Base-by-base conservation (phyloP, 92 coral and sea anemone species). In the Zoanthus solanderi region DNA sequence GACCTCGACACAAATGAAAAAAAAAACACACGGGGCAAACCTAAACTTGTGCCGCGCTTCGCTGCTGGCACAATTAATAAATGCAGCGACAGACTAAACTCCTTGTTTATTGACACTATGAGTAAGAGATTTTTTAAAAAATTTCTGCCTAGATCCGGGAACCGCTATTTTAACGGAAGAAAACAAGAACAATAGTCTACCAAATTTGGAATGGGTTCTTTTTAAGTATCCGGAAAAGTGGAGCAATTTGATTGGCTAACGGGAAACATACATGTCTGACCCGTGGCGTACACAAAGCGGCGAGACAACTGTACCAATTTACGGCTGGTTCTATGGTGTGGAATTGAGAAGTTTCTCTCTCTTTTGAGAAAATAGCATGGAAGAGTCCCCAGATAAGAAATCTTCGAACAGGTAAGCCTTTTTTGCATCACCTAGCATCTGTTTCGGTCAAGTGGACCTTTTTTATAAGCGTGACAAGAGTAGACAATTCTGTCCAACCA, bases 301-400 rank as follows among this genome's bases (percentile, higher is more conserved):
- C 85, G 85, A 65, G 76, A 75, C 75, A 57, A 81, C 63, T 58
- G 72, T 32, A 79, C 72, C 60, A 60, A 30, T 52, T 50, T 50
- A 23, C 63, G 34, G 32, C 72, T 28, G 52, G 85, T 46, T 69
- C 65, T 32, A 67, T 81, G 85, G 75, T 81, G 47, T 81, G 63
- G 23, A 69, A 45, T 28, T 80, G 75, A 61, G 81, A n/a, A 65
- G 65, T 61, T 81, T 45, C 85, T 81, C 85, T 81, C 58, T 3
- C 56, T 81, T 67, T 81, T 66, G 85, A 81, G 75, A 81, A 66
- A 65, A 52, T 65, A 81, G 63, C 47, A 94, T 94, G 98, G 98
- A 94, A 61, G 98, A 94, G 78, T 89, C 90, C 90, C 90, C 91
- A 72, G 98, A 94, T 88, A 94, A 94, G 71, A 94, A 89, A 89